Base-by-base conservation (phyloP, 1,140 invertebrate species). In the Tetragonula clypearis region DNA sequence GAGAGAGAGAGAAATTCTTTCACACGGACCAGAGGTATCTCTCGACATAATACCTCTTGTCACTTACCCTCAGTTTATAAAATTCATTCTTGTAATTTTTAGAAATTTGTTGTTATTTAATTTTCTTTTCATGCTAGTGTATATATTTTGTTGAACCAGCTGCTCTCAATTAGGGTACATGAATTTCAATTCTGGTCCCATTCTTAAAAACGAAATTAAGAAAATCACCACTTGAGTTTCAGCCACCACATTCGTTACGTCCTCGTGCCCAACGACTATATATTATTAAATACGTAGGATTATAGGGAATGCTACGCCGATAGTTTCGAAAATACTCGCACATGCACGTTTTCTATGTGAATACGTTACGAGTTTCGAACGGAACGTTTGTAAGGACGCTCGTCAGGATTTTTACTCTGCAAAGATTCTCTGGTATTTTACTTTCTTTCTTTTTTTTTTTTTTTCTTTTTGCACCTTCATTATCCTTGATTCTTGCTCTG, bases 1-100 rank as follows among this genome's bases (percentile, higher is more conserved):
- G 58, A 81, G 75, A 75, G 26, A n/a, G 6, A 66, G 56, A 86
- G 74, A 75, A 65, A 15, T 58, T 65, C 66, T 85, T 89, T 84
- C 78, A 72, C 74, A 73, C 19, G 55, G 71, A 81, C 68, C 79
- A 56, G 23, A 62, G 30, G 76, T 69, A 62, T 68, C 76, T 58
- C 21, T 78, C 78, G 78, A 71, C 82, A 53, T 14, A 5, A 19
- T 71, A 53, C 26, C 62, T 62, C 65, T 26, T 8, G 23, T 23
- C 60, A 15, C 19, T 60, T 60, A 53, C n/a, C 11, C 56, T 74
- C 6, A n/a, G 56, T 81, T 30, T 30, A 14, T 30, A 2, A 26
- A 53, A 56, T 60, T 60, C 60, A 56, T 30, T 30, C n/a, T 26
- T n/a, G 19, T 11, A 1, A 21, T 8, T 66, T 68, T 55, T 19